Evolutionary conservation across 1,140 invertebrate genomes (phyloP), one percentile per base, ranked within the genome.

Genomic region (Macrosteles quadrilineatus): DNA sequence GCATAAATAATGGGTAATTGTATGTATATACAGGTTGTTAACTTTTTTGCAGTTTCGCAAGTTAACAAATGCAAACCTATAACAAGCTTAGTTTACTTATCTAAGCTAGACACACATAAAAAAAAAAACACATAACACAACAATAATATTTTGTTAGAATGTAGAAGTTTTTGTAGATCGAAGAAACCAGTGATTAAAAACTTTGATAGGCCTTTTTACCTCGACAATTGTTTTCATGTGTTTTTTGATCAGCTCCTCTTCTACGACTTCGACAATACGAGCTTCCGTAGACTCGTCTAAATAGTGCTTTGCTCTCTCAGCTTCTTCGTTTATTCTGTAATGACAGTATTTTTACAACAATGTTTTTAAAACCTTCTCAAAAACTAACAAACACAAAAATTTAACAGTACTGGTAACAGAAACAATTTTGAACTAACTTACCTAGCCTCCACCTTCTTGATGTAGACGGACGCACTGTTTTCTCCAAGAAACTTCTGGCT

Each of bases 141-240:
- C n/a, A n/a, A n/a, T n/a, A 57, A 25, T n/a, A 57, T n/a, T 57
- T 11, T 57, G 9, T 11, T 6, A 57, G 19, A 57, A 57, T 57
- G n/a, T 43, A 17, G 25, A 23, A 23, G 6, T 17, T 11, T 2
- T 29, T 43, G 17, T 43, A 6, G 47, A 66, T 29, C 12, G 12
- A 9, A 11, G 25, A 11, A 11, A 69, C 12, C 9, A 57, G n/a
- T 43, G 40, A n/a, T 9, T 43, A 11, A 73, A 57, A 68, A 67
- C 47, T 57, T 29, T 64, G 17, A 19, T 55, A 45, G n/a, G 9
- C 40, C 45, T 19, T 63, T 55, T 69, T 81, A 91, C 90, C 83
- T 98, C 95, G 21, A 98, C 95, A 77, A 99, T 98, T 17, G 97
- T 98, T 79, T 97, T 96, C 96, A 99, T 99, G 82, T 99, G 97